Evolutionary conservation across 2,113 vertebrate genomes (phyloP).

Genomic region (Chlorodrepanis virens): DNA sequence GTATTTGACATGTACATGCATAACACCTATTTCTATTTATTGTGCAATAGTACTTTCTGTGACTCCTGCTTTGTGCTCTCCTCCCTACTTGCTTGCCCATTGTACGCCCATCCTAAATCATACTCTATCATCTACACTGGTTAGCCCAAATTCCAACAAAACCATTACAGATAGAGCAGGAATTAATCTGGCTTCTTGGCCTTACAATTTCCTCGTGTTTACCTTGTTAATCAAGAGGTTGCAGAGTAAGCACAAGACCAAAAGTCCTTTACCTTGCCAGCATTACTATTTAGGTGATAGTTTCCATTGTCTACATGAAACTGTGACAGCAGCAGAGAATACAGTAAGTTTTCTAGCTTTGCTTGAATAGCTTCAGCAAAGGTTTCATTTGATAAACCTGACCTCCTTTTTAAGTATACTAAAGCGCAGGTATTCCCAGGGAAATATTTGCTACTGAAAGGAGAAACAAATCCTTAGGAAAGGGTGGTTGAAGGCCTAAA

Average conservation of each 20-base stretch:
- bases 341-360: not conserved
- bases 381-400: not conserved
- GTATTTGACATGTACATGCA: not conserved
- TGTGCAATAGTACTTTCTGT: not conserved
- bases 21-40: constrained; percentile 50
- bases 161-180: not conserved
- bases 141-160: not conserved
- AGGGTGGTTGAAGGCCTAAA: not conserved
- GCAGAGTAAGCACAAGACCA: not conserved
- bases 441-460: not conserved
- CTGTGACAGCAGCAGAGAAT: not conserved
- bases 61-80: not conserved
- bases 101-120: not conserved
- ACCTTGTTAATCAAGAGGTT: not conserved
- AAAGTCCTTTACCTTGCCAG: not conserved
- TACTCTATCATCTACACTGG: not conserved
- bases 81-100: not conserved
- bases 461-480: not conserved
- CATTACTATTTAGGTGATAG: not conserved
- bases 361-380: not conserved
- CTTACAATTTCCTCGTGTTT: not conserved
- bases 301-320: not conserved
- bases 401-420: not conserved
- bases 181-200: not conserved
- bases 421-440: not conserved